Base-by-base conservation (phyloP, 2,797 vertebrate genomes). In the Chelon labrosus region DNA sequence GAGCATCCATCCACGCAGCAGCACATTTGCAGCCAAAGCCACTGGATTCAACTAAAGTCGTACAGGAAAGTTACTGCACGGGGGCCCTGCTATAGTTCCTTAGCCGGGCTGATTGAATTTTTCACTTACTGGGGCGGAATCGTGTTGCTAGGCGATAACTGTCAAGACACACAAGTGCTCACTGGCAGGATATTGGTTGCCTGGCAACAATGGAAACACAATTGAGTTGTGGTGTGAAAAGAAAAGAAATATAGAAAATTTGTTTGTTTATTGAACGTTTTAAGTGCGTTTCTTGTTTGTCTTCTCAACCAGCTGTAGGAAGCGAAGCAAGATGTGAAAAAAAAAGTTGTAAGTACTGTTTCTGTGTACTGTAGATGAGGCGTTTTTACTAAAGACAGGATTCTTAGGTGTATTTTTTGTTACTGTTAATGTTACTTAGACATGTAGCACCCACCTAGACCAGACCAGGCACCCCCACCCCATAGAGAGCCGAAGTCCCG, bases 101-200 rank as follows among this genome's bases (percentile, higher is more conserved):
- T 77, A 79, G 74, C 75, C 44, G 65, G 39, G 11, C 0, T 75
- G 68, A 62, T 79, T 63, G 0, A 59, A 82, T 70, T 75, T 76
- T 84, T 69, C 49, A 85, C 74, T 77, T 73, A 71, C 37, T 54
- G 25, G 27, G 25, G 57, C 6, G 31, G 54, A 73, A 82, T 70
- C 76, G 47, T 77, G 72, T 82, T 86, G 83, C 85, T 70, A 58
- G 78, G 77, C 70, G 85, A 67, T 83, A 77, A 65, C 63, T 72
- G 67, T 64, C 13, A 16, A 67, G 57, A 65, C 46, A 47, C 58
- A 61, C 51, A 52, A 65, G 44, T 51, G 55, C 53, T 71, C 41
- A 74, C 20, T 68, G 55, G 71, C 51, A 65, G 2, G 4, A 51
- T 39, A 73, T 83, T 65, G 70, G 73, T 86, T 85, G 70, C 77